Conservation (phyloP, 2,797 vertebrate species). For the Labeo calbasu region DNA sequence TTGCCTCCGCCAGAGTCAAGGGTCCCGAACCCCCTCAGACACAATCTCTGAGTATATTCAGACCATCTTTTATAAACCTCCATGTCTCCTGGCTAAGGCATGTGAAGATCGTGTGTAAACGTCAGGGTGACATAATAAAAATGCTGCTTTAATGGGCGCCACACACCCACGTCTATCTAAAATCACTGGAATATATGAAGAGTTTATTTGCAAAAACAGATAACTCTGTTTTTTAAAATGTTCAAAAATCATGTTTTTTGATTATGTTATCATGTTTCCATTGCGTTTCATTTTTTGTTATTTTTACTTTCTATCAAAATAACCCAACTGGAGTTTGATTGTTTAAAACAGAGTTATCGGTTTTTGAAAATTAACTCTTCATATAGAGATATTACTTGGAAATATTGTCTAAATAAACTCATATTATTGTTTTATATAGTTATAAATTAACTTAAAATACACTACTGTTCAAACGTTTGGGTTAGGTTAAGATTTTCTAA, state of each 20-base stretch:
- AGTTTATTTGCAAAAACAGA: no score
- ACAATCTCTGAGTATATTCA: neutral
- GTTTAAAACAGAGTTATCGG: no score
- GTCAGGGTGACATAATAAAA: neutral
- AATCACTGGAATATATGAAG: neutral
- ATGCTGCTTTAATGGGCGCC: neutral
- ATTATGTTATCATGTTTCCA: no score
- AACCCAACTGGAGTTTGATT: no score
- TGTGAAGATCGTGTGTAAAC: conserved; percentile 1
- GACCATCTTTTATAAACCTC: neutral
- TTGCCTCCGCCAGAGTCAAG: conserved; percentile 8
- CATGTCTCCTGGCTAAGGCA: neutral
- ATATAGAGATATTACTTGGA: neutral
- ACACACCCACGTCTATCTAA: neutral
- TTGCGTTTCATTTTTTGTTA: no score
- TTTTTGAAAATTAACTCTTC: no score
- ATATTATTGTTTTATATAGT: neutral
- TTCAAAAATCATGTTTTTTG: no score
- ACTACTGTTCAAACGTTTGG: neutral
- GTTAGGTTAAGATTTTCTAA: neutral
- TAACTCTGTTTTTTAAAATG: no score
- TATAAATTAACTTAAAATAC: neutral
- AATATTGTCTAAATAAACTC: neutral
- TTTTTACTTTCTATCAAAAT: no score
- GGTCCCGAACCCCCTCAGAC: conserved; percentile 5